Evolutionary conservation across 2,113 vertebrate genomes (phyloP).

Genomic region (Meriones unguiculatus): DNA sequence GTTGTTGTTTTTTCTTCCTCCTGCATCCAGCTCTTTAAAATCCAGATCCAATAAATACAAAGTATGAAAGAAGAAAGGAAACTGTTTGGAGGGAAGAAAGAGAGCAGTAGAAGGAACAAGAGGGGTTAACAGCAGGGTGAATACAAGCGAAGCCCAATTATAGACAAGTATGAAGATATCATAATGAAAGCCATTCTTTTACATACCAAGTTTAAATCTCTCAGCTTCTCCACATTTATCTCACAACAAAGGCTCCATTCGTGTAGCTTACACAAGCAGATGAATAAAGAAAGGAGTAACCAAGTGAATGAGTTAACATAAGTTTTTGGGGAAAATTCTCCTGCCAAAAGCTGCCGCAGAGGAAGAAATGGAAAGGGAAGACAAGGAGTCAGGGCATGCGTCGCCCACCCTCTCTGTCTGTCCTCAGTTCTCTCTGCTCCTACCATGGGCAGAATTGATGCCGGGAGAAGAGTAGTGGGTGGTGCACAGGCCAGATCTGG

Average conservation of each 20-base stretch:
- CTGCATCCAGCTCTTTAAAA: background rate
- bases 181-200: background rate
- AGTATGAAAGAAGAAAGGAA: background rate
- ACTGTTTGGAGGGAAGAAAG: background rate
- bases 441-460: background rate
- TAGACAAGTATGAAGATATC: background rate
- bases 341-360: background rate
- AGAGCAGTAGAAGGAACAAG: background rate
- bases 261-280: background rate
- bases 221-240: too few species aligned
- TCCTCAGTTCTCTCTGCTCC: background rate
- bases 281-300: background rate
- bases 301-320: background rate
- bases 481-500: background rate
- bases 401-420: rapidly evolving
- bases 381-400: rapidly evolving
- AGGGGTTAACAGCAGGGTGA: background rate
- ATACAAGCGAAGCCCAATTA: background rate
- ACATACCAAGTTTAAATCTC: background rate
- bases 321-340: background rate
- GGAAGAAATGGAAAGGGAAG: background rate
- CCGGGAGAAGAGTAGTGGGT: background rate
- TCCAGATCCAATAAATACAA: background rate
- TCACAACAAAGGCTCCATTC: background rate
- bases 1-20: background rate